Percentiles rank a stretch among this genome's conserved stretches.
Conservation (phyloP, 2,888 invertebrate species). For the Iphiclides podalirius region DNA sequence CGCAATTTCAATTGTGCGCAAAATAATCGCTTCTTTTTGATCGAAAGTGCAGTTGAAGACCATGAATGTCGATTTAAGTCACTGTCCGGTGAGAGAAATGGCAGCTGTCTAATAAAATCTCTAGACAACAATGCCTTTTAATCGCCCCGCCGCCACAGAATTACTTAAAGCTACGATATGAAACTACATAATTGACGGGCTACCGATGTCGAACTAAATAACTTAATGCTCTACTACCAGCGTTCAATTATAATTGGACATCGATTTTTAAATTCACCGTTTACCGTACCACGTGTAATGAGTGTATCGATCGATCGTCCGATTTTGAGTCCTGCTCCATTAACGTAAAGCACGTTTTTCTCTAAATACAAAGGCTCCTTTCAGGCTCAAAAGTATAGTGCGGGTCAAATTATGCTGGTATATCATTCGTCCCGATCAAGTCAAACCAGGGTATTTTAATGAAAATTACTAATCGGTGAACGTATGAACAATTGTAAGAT, state of each 20-base stretch:
- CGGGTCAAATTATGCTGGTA: conserved; percentile 40
- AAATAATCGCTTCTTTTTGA: too few species aligned
- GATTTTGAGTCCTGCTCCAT: conserved; percentile 11
- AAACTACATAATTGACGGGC: conserved; percentile 11
- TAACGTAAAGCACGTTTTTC: conserved; percentile 5
- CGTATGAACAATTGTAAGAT: too few species aligned
- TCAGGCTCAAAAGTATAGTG: background rate
- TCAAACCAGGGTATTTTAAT: too few species aligned
- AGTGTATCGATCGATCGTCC: background rate
- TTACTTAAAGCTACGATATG: conserved; percentile 1
- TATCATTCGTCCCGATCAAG: conserved; percentile 58
- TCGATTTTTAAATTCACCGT: conserved; percentile 39
- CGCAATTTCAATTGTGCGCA: too few species aligned
- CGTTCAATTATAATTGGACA: conserved; percentile 38
- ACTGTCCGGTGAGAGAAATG: conserved; percentile 2
- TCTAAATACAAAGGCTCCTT: background rate
- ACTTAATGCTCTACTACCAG: conserved; percentile 52
- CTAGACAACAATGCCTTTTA: background rate
- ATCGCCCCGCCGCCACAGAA: background rate
- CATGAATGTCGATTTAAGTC: too few species aligned
- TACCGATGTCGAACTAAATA: conserved; percentile 47
- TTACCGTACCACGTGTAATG: conserved; percentile 28
- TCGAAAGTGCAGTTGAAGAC: background rate
- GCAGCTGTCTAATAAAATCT: conserved; percentile 2
- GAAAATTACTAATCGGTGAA: too few species aligned